Percentiles rank a stretch among this genome's conserved stretches.
phyloP scores from a whole-genome alignment of 2,113 vertebrate genomes.

The Erythrolamprus reginae region DNA sequence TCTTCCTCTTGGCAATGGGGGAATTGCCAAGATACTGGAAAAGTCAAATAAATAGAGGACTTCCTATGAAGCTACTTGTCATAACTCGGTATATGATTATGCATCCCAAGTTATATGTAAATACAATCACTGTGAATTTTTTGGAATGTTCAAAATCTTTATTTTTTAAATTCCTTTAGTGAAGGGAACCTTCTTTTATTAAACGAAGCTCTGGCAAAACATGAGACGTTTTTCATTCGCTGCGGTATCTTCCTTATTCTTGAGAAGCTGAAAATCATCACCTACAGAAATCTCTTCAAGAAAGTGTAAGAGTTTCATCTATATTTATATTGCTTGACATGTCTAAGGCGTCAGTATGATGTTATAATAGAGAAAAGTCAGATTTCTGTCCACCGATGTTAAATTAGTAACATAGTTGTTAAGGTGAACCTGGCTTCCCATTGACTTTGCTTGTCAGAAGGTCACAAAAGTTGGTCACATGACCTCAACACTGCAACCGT shows the following conservation, averaged over 20 bases:
- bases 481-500: too few species aligned
- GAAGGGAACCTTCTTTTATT: slow-evolving; percentile 92
- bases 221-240: slow-evolving; percentile 97
- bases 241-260: slow-evolving; percentile 98
- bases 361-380: background rate
- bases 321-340: background rate
- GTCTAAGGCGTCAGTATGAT: background rate
- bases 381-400: too few species aligned
- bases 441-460: too few species aligned
- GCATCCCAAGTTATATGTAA: background rate
- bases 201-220: slow-evolving; percentile 85
- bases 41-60: background rate
- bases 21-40: background rate
- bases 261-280: slow-evolving; percentile 97
- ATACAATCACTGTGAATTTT: background rate
- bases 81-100: background rate
- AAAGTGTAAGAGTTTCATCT: slow-evolving; percentile 83
- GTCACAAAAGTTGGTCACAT: too few species aligned
- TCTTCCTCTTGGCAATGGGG: background rate
- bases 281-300: slow-evolving; percentile 96
- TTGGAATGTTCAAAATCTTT: background rate
- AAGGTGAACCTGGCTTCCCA: too few species aligned
- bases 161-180: slow-evolving; percentile 59
- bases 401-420: too few species aligned
- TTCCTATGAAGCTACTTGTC: background rate